Conservation (phyloP, 2,797 vertebrate genomes). For the Bradypodion ventrale region DNA sequence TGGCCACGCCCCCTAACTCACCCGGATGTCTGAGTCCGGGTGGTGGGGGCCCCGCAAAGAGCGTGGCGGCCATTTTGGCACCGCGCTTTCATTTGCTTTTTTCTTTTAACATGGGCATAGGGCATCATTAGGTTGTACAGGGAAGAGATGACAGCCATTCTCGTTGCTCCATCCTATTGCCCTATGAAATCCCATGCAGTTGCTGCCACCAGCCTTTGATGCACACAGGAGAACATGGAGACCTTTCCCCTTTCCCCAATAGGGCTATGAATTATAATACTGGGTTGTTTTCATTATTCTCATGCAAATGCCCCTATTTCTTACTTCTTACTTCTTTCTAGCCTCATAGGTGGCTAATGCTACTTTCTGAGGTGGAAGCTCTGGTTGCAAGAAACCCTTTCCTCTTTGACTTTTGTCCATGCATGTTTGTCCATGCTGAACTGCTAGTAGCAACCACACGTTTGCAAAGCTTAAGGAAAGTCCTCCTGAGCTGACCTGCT, state of each 20-base stretch:
- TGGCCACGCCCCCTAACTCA: no score
- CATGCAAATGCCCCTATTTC: not conserved
- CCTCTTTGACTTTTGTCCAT: not conserved
- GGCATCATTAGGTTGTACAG: no score
- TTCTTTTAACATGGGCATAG: no score
- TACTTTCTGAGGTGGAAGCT: not conserved
- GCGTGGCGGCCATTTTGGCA: no score
- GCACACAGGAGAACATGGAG: not conserved
- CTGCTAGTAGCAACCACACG: not conserved
- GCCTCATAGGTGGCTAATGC: not conserved
- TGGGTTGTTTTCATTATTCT: not conserved
- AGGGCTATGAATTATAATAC: not conserved
- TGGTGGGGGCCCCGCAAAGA: no score
- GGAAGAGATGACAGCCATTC: not conserved
- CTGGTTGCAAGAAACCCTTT: not conserved
- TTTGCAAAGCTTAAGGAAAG: not conserved
- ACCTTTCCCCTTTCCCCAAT: not conserved
- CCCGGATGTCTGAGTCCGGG: no score
- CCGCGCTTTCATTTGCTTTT: no score
- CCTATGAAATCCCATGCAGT: not conserved
- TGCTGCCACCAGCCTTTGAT: not conserved
- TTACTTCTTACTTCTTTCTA: no score
- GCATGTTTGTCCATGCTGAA: not conserved
- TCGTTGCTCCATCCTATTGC: not conserved
- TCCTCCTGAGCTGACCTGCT: not conserved